Evolutionary conservation across 2,113 vertebrate genomes (phyloP).

Genomic region (Upupa epops): DNA sequence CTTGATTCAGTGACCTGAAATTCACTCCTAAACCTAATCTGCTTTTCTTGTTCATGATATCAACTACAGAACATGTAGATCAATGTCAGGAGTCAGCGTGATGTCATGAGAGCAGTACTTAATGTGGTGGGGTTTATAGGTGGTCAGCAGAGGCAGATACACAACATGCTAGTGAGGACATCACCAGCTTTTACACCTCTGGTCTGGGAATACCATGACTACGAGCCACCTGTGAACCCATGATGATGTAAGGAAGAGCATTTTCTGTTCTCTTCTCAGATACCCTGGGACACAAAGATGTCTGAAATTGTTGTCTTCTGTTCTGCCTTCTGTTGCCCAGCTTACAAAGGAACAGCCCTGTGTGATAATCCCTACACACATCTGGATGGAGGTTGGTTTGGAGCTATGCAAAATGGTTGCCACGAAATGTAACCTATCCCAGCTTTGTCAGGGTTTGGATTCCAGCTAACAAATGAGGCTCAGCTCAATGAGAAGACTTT

Average conservation of each 20-base stretch:
- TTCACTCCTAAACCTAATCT: neutral
- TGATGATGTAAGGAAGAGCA: fast-evolving
- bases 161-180: fast-evolving
- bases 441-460: neutral
- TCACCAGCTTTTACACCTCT: neutral
- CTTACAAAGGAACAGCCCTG: neutral
- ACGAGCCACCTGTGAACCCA: fast-evolving
- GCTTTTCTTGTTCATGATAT: neutral
- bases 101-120: neutral
- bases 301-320: neutral
- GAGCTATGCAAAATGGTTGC: neutral
- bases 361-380: neutral
- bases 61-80: neutral
- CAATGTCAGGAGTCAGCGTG: neutral
- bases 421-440: neutral
- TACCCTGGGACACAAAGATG: fast-evolving
- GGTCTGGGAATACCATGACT: neutral
- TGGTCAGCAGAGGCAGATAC: neutral
- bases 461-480: neutral
- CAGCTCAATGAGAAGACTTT: neutral
- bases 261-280: neutral
- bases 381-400: neutral
- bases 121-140: neutral
- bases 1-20: neutral
- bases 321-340: neutral